phyloP scores from a whole-genome alignment of 2,113 vertebrate genomes.

The Telmatochromis sp. region DNA sequence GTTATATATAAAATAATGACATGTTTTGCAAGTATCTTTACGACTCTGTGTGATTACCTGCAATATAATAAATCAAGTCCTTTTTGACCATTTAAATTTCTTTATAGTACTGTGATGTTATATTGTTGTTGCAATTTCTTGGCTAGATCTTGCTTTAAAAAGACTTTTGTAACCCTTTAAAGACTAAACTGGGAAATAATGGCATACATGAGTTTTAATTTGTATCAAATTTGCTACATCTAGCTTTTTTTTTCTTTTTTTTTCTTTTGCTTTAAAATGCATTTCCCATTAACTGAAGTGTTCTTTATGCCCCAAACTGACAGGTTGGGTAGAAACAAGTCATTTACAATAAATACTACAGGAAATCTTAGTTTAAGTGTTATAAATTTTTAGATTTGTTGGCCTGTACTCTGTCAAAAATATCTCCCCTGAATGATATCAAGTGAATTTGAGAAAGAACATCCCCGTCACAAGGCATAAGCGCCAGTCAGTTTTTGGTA shows the following conservation, averaged over 20 bases:
- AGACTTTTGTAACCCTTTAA: background rate
- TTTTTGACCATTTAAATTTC: background rate
- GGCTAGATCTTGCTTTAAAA: background rate
- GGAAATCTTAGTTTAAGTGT: background rate
- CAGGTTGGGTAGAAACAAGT: background rate
- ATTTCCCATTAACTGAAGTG: background rate
- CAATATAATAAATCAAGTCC: background rate
- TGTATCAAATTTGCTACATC: background rate
- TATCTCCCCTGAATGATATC: background rate
- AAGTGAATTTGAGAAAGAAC: background rate
- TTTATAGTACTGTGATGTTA: background rate
- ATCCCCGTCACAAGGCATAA: fast-evolving
- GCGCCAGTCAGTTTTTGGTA: background rate
- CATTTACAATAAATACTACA: background rate
- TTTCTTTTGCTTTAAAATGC: background rate
- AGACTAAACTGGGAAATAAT: background rate
- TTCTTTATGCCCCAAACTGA: background rate
- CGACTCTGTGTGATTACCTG: background rate
- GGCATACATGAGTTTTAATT: background rate
- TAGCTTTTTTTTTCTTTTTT: fast-evolving
- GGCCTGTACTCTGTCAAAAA: background rate
- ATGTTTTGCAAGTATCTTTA: background rate
- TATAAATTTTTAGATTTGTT: background rate
- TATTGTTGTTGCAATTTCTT: background rate
- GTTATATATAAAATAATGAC: background rate